Evolutionary conservation across 2,797 vertebrate species (phyloP).

Genomic region (Petrocephalus schoutedeni): DNA sequence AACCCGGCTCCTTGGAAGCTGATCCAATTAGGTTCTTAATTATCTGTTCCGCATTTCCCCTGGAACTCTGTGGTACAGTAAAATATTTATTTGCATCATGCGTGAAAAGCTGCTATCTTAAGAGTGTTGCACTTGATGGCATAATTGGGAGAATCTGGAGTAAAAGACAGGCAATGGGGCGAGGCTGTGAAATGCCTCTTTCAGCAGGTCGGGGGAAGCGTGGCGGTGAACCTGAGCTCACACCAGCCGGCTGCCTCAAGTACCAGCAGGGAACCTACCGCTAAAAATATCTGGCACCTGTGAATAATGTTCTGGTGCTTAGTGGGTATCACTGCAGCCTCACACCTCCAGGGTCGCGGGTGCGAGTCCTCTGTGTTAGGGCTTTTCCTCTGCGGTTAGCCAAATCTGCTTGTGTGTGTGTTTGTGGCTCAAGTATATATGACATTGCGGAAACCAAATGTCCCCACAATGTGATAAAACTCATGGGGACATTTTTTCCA

Average conservation of each 20-base stretch:
- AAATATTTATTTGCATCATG: constrained; percentile 6
- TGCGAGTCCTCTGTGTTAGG: neutral
- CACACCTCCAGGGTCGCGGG: neutral
- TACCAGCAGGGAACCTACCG: neutral
- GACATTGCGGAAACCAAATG: no score
- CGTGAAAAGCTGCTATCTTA: neutral
- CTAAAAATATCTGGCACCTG: neutral
- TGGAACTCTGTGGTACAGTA: neutral
- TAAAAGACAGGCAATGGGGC: neutral
- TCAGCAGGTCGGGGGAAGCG: neutral
- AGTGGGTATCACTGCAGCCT: neutral
- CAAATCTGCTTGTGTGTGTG: neutral
- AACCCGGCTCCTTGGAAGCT: neutral
- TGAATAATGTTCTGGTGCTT: neutral
- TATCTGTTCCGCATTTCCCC: neutral
- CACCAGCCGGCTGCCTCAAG: neutral
- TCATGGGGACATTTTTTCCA: no score
- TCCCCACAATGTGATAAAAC: no score
- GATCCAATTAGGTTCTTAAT: neutral
- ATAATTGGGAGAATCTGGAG: neutral
- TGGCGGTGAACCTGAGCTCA: neutral
- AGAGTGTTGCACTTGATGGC: neutral
- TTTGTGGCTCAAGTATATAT: no score
- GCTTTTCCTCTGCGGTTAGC: no score
- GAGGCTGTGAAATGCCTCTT: neutral